Evolutionary conservation across 2,888 invertebrate genomes (phyloP).

Genomic region (Scaptomyza cyrtandrae): DNA sequence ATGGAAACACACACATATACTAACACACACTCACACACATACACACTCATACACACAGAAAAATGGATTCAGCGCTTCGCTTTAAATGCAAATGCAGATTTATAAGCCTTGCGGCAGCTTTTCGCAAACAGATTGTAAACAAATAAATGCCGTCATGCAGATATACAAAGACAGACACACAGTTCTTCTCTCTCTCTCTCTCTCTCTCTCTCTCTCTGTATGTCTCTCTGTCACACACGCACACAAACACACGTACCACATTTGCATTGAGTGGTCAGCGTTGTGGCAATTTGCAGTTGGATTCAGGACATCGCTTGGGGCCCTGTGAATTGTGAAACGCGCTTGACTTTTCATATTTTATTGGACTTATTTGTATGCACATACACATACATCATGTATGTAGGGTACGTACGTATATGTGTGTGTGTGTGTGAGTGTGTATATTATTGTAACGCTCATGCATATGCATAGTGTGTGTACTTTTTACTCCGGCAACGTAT

Average conservation of each 20-base stretch:
- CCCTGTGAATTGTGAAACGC: conserved; percentile 41
- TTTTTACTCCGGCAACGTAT: conserved; percentile 59
- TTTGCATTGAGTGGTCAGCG: conserved; percentile 57
- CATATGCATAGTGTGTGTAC: conserved; percentile 45
- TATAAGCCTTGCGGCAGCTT: conserved; percentile 69
- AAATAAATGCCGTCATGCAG: conserved; percentile 78
- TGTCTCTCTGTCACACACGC: too few relatives aligned
- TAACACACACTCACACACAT: conserved; percentile 20
- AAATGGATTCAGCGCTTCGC: conserved; percentile 30
- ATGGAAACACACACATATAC: conserved; percentile 26
- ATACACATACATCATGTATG: conserved; percentile 4
- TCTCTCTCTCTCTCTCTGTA: not conserved
- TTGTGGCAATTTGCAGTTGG: conserved; percentile 49
- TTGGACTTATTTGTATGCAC: conserved; percentile 18
- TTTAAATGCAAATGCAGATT: conserved; percentile 67
- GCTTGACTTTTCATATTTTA: conserved; percentile 56
- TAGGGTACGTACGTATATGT: not conserved
- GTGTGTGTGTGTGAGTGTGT: not conserved
- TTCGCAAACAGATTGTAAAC: conserved; percentile 76
- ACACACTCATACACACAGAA: conserved; percentile 4
- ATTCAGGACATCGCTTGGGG: conserved; percentile 28
- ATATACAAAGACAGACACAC: conserved; percentile 38
- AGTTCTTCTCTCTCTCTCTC: not conserved
- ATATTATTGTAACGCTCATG: conserved; percentile 26
- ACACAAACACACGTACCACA: conserved; percentile 9